These are phyloP conservation scores for Hepsetus odoe DNA, from an alignment of 2,113 vertebrate species.

Conservation along the genomic window DNA sequence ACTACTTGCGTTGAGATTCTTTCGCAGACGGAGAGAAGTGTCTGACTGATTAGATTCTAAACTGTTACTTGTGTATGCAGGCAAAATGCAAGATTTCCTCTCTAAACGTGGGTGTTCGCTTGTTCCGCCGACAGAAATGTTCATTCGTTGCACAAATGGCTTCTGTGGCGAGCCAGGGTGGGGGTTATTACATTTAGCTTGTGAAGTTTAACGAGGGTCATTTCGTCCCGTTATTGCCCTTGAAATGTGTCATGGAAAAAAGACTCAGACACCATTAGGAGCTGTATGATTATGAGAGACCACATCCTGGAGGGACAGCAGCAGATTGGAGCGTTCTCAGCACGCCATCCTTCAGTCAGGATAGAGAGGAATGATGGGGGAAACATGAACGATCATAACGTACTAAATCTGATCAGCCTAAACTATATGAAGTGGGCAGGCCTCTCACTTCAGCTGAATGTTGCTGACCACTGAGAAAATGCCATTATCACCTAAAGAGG, in stretches of 20 bases:
- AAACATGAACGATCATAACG: neutral
- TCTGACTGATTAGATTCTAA: conserved; percentile 2
- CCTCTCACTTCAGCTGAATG: conserved; percentile 5
- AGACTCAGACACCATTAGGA: conserved; percentile 10
- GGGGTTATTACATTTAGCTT: neutral
- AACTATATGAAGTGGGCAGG: conserved; percentile 12
- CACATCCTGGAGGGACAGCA: neutral
- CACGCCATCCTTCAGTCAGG: neutral
- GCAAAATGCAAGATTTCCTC: neutral
- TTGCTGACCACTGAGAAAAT: conserved; percentile 14
- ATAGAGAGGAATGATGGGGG: neutral
- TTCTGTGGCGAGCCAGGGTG: neutral
- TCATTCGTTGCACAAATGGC: neutral
- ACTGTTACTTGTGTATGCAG: neutral
- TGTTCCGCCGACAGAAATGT: neutral
- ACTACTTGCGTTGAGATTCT: neutral
- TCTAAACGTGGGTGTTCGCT: neutral
- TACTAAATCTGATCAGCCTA: conserved; percentile 15
- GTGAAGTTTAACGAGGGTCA: conserved; percentile 7
- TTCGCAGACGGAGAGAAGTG: neutral
- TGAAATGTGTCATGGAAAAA: conserved; percentile 1
- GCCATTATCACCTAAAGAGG: neutral
- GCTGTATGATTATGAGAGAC: neutral
- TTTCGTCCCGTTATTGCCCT: conserved; percentile 12
- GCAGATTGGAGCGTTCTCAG: neutral